A percentile compares a stretch with the other conserved stretches of the same genome.
Conservation (phyloP, 1,140 invertebrate genomes). For the Liolophura sinensis region DNA sequence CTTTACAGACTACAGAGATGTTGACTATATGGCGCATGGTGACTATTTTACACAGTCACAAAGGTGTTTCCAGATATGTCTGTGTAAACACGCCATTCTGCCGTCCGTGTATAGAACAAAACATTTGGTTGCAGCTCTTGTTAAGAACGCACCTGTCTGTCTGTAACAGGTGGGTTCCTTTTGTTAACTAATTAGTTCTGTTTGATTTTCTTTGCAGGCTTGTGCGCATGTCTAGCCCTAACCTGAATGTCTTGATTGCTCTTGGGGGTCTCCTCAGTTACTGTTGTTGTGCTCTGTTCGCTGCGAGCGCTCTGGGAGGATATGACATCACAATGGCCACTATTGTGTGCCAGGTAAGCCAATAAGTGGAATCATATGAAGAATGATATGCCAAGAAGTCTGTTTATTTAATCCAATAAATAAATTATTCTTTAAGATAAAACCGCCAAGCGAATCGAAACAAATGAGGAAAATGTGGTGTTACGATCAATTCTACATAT, state of each 20-base stretch:
- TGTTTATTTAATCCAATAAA: not conserved
- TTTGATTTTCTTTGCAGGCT: constrained; percentile 23
- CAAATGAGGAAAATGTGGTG: not conserved
- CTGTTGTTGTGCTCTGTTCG: constrained; percentile 28
- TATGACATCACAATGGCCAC: constrained; percentile 20
- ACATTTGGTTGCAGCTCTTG: too few species aligned
- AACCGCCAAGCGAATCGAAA: not conserved
- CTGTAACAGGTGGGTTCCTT: too few species aligned
- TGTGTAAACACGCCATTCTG: too few species aligned
- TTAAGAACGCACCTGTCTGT: too few species aligned
- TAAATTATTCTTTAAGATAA: not conserved
- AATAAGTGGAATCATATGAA: not conserved
- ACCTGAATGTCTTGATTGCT: constrained; percentile 34
- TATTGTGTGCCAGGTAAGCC: constrained; percentile 33
- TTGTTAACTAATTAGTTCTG: not conserved
- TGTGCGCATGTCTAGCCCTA: constrained; percentile 46
- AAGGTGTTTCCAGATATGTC: too few species aligned
- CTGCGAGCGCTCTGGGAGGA: constrained; percentile 29
- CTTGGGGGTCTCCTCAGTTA: constrained; percentile 32
- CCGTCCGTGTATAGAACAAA: too few species aligned
- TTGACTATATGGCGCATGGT: too few species aligned
- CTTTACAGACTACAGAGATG: too few species aligned
- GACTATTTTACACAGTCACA: too few species aligned
- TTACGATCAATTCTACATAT: not conserved
- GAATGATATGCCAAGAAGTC: not conserved